Base-by-base conservation (phyloP, 2,888 invertebrate genomes). In the Anthophora plumipes region DNA sequence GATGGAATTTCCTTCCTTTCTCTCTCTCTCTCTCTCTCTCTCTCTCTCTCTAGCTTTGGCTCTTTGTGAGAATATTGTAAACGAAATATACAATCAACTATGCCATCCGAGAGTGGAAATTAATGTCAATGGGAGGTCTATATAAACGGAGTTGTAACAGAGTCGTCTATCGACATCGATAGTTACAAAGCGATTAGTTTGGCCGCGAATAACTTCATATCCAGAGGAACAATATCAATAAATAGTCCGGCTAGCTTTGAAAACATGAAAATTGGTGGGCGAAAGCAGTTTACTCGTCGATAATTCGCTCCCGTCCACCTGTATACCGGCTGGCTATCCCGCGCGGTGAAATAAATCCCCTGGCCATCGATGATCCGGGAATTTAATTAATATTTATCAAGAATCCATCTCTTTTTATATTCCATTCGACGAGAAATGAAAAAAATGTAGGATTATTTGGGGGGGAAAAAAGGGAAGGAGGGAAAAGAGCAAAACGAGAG, bases 301-400 rank as follows among this genome's bases (percentile, higher is more conserved):
- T 60, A 60, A 70, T 70, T 70, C 50, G 46, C n/a, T 48, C 17
- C 31, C 37, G 46, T 14, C 11, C 17, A 12, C 46, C 25, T 25
- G n/a, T n/a, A n/a, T n/a, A n/a, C n/a, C n/a, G n/a, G n/a, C n/a
- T 22, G 60, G 41, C 39, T 1, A 25, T 12, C 69, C 22, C 17
- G 17, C 7, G 17, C n/a, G n/a, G 9, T n/a, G 20, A 37, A 37
- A 46, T 11, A 37, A 52, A 69, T 52, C 46, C 22, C 17, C 2
- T 31, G 4, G 4, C 25, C 22, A 6, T 25, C 61, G 41, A 54
- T 0, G 17, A 54, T 25, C 63, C 31, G 20, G 20, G 50, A 17
- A 41, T 61, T 61, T 39, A 39, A 55, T 48, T 55, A 60, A 75
- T 72, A 61, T 54, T 61, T 17, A 71, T 71, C 46, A 46, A 37